Evolutionary conservation across 2,113 vertebrate species (phyloP), one percentile per base, ranked within the genome.

Genomic region (Athene cunicularia): DNA sequence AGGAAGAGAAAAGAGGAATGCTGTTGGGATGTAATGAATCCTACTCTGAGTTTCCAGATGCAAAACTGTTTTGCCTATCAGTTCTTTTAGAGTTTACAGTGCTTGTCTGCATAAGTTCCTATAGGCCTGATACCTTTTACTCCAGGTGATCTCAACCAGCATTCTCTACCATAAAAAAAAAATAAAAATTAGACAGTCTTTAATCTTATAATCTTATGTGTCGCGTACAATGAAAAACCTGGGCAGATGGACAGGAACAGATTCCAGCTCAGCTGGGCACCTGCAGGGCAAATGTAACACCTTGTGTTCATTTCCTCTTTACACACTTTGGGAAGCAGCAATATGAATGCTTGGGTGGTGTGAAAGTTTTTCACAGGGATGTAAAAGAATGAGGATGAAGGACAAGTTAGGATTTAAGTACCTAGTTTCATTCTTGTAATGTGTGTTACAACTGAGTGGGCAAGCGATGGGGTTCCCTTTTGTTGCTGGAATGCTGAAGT

Each of bases 201-300:
- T 92, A 92, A 73, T 95, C 92, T 91, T 80, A 43, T 86, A 94
- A 81, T 66, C 63, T 85, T 75, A 45, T 47, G 67, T 96, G 96
- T 97, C 94, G 95, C 49, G 74, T 62, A 77, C 32, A 76, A 79
- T 24, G 71, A 37, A 83, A 85, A 63, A 28, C 59, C 45, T 30
- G 49, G 67, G 87, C 94, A 95, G 96, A 97, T 92, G 92, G 72
- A 96, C 55, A 59, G 60, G 47, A 92, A 75, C 68, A 95, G 77
- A 94, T 92, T 90, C 85, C 76, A 75, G 80, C 88, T 96, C 93
- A 95, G 92, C 86, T 97, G 92, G 79, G 82, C 74, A 96, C 88
- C 93, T 90, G 91, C 84, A 93, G 91, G 96, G 97, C 92, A 92
- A 97, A 97, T 84, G 45, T 97, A 70, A 93, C 95, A 95, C 86